Evolutionary conservation across 2,888 invertebrate species (phyloP).

Genomic region (Venustoraphidia nigricollis): DNA sequence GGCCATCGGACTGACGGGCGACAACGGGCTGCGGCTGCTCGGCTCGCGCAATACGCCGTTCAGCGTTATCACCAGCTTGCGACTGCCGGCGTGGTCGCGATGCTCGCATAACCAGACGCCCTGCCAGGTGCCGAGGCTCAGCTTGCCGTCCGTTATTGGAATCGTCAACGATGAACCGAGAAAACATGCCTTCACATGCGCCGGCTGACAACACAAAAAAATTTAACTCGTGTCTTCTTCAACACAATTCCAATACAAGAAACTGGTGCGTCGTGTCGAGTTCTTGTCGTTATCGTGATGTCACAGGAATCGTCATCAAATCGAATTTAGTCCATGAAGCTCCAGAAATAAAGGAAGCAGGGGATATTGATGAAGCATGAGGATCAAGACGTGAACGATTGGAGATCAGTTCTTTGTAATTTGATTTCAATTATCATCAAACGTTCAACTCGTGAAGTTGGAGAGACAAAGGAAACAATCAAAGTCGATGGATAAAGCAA

Average conservation of each 20-base stretch:
- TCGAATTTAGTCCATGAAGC: too few relatives aligned
- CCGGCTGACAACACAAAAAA: conserved; percentile 49
- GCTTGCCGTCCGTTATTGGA: conserved; percentile 89
- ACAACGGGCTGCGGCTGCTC: conserved; percentile 71
- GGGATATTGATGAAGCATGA: too few relatives aligned
- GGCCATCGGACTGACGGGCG: conserved; percentile 71
- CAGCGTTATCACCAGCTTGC: conserved; percentile 70
- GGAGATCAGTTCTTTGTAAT: too few relatives aligned
- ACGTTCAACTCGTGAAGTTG: too few relatives aligned
- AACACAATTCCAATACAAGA: neutral
- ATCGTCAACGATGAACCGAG: conserved; percentile 89
- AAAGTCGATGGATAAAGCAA: too few relatives aligned
- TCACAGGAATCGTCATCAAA: too few relatives aligned
- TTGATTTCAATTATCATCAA: too few relatives aligned
- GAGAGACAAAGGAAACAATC: too few relatives aligned
- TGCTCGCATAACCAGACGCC: conserved; percentile 98
- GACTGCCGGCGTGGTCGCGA: conserved; percentile 87
- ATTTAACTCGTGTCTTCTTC: neutral
- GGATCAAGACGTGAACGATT: too few relatives aligned
- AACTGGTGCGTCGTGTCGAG: too few relatives aligned
- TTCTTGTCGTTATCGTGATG: too few relatives aligned
- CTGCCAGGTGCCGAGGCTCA: conserved; percentile 94
- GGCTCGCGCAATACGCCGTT: conserved; percentile 64
- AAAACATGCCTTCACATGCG: conserved; percentile 94
- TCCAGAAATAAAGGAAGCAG: too few relatives aligned